Conservation (phyloP, 2,888 invertebrate genomes). For the Dysmachus trigonus region DNA sequence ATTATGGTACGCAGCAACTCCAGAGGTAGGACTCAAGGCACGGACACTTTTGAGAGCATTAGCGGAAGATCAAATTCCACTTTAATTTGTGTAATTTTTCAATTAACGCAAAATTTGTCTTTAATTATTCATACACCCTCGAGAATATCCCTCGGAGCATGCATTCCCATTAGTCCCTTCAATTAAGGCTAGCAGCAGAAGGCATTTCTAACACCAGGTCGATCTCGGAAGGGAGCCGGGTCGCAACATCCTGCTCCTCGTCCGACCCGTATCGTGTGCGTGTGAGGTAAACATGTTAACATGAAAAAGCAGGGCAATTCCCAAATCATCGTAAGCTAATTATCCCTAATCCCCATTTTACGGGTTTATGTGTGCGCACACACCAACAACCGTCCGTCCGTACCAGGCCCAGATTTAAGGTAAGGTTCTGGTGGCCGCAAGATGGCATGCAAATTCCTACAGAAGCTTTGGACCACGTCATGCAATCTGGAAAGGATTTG, state of each 20-base stretch:
- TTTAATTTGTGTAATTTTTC: constrained; percentile 50
- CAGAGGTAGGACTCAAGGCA: neutral
- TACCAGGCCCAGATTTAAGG: constrained; percentile 1
- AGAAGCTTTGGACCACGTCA: neutral
- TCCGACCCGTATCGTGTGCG: constrained; percentile 5
- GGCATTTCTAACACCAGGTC: constrained; percentile 25
- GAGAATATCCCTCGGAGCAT: constrained; percentile 38
- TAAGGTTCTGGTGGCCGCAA: neutral
- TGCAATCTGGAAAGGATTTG: constrained; percentile 33
- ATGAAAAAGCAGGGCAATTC: constrained; percentile 49
- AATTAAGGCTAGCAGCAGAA: constrained; percentile 42
- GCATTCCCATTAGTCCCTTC: constrained; percentile 48
- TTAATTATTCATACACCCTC: constrained; percentile 45
- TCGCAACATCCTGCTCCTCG: neutral
- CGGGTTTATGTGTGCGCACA: constrained; percentile 36
- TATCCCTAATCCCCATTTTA: constrained; percentile 46
- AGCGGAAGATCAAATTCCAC: constrained; percentile 44
- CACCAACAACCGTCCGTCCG: constrained; percentile 1
- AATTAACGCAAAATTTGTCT: constrained; percentile 49
- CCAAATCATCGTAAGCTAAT: constrained; percentile 50
- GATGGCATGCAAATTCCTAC: constrained; percentile 37
- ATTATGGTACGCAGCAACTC: neutral
- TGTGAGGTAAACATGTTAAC: constrained; percentile 44
- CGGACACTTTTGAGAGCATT: constrained; percentile 21
- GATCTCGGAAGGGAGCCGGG: constrained; percentile 2